Evolutionary conservation across 2,888 invertebrate species (phyloP).

Genomic region (Schizotus pectinicornis): DNA sequence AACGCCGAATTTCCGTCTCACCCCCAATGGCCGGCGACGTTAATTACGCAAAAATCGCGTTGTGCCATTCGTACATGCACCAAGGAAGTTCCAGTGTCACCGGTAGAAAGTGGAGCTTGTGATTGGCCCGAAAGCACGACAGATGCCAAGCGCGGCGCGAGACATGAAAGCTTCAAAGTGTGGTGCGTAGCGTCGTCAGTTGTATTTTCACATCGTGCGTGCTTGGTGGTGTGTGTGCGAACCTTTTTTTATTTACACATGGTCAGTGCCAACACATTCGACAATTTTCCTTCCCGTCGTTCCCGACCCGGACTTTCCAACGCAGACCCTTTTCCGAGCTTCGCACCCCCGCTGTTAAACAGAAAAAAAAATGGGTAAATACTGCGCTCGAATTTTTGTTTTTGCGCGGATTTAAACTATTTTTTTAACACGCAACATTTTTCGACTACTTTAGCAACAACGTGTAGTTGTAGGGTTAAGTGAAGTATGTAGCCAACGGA

Average conservation of each 20-base stretch:
- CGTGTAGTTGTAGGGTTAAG: too few species aligned
- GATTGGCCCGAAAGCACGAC: slow-evolving; percentile 57
- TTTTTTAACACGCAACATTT: not conserved
- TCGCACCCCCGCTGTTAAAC: not conserved
- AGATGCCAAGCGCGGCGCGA: slow-evolving; percentile 57
- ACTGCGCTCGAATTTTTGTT: not conserved
- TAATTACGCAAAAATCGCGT: slow-evolving; percentile 23
- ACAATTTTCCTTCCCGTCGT: slow-evolving; percentile 14
- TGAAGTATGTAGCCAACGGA: too few species aligned
- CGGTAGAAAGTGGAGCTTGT: slow-evolving; percentile 42
- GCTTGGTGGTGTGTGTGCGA: slow-evolving; percentile 55
- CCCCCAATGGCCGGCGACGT: not conserved
- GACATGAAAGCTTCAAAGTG: slow-evolving; percentile 56
- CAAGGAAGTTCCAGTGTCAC: slow-evolving; percentile 30
- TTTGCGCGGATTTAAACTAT: not conserved
- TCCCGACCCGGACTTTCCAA: not conserved
- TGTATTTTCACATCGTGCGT: slow-evolving; percentile 57
- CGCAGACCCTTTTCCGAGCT: not conserved
- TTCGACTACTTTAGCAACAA: not conserved
- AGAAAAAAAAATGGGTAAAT: not conserved
- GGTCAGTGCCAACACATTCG: slow-evolving; percentile 51
- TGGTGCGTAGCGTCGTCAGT: slow-evolving; percentile 55
- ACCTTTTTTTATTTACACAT: slow-evolving; percentile 57
- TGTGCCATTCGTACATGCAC: slow-evolving; percentile 14
- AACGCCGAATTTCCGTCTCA: too few species aligned